Base-by-base conservation (phyloP, 2,797 vertebrate genomes). In the Lepilemur ruficaudatus region DNA sequence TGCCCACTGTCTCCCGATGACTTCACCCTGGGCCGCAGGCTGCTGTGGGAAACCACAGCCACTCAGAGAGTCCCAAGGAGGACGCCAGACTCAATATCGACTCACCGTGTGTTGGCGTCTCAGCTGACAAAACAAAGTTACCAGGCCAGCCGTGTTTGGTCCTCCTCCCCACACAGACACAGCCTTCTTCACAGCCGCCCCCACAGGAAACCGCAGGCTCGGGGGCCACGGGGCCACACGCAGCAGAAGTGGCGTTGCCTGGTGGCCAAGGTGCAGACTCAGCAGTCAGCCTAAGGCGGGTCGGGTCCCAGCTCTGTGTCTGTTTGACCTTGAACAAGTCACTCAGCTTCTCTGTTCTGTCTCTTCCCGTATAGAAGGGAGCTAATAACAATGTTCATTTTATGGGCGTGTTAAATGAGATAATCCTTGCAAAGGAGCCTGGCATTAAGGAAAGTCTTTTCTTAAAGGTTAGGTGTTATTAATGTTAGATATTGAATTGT, bases 61-160 rank as follows among this genome's bases (percentile, higher is more conserved):
- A 75, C 59, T 55, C 32, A 14, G 35, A 75, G 88, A 93, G 75
- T 28, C 1, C 0, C 41, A 13, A 43, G 38, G 79, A 89, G 87
- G 93, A 96, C 0, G 61, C 93, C 81, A 97, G 96, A 96, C 95
- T 93, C 94, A 87, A n/a, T 84, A 94, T 41, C 79, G 2, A 90
- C 91, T 95, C 96, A 89, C 57, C 17, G 5, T 84, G 95, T 92
- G 95, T 97, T 95, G 95, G 96, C 41, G 94, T 95, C 78, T 63
- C 97, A 97, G 96, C 97, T 97, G 97, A 96, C 94, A 93, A 98
- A 97, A 97, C 97, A 97, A 61, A 88, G 32, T 38, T 32, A 78
- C 48, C 52, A 73, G 90, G 65, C 65, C 72, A 43, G 75, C 70
- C 3, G 0, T 18, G 52, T 76, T 90, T 88, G 73, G 67, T 55